Percentiles rank a stretch among this genome's conserved stretches.
Conservation (phyloP, 2,113 vertebrate species). For the Eolophus roseicapilla region DNA sequence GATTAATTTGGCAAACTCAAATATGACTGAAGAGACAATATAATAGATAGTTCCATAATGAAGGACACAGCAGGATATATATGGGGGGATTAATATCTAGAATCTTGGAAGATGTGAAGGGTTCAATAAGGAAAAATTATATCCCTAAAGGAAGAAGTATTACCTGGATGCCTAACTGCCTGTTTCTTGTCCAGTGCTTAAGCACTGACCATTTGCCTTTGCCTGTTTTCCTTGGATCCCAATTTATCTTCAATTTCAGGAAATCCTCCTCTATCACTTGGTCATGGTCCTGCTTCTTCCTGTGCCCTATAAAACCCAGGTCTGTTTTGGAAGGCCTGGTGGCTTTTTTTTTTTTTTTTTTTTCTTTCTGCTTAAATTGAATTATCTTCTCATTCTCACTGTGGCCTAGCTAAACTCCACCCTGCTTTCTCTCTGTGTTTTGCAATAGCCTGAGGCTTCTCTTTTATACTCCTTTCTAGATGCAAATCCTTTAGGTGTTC, state of each 20-base stretch:
- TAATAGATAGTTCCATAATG: neutral
- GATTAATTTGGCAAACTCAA: conserved; percentile 23
- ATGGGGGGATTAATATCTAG: neutral
- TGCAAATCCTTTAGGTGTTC: neutral
- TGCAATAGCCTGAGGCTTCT: neutral
- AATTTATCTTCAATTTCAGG: neutral
- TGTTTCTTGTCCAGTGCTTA: neutral
- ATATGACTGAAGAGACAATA: neutral
- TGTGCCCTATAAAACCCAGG: neutral
- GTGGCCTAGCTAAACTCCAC: neutral
- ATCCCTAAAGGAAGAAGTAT: neutral
- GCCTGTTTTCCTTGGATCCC: neutral
- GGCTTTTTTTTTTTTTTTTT: neutral
- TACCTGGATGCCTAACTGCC: neutral
- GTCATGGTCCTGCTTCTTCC: neutral
- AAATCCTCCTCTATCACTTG: neutral
- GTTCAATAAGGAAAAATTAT: neutral
- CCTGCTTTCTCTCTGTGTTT: neutral
- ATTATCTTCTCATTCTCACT: neutral
- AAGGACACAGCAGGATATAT: neutral
- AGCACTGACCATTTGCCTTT: neutral
- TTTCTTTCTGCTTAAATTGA: neutral
- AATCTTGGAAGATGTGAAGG: neutral
- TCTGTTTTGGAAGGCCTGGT: neutral
- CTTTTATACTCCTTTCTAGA: neutral